Base-by-base conservation (phyloP, 2,797 vertebrate genomes). In the Muscicapa comitata region DNA sequence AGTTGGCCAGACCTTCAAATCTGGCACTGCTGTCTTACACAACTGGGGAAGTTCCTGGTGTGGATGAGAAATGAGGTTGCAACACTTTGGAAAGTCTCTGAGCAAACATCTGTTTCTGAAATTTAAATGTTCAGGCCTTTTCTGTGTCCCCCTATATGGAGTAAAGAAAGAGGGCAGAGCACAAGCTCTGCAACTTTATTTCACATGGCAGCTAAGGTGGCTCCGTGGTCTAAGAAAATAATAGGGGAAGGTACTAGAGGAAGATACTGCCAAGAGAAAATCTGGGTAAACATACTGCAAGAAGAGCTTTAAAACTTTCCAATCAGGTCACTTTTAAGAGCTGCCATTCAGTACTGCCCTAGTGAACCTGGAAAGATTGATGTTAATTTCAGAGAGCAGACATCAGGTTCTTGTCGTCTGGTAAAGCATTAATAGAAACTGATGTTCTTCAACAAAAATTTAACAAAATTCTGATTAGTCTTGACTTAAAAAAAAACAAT, bases 301-400 rank as follows among this genome's bases (percentile, higher is more conserved):
- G 21, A 77, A 66, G 38, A 84, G 21, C 10, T 94, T 81, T 89
- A 61, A 50, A 48, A 40, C 25, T 82, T 84, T 23, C 3, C 5
- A 35, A 45, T 57, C 47, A 33, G 31, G 17, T 7, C 20, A 55
- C 15, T 62, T 86, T 75, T 48, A 90, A 82, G 31, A 79, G 11
- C 71, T 91, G 38, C 54, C 29, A 13, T 51, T 70, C 26, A 59
- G 40, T 84, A 51, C 8, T 62, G 47, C 7, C 51, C 25, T n/a
- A 25, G 15, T 76, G 51, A 86, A 92, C 75, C 23, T 55, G 35
- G 14, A 71, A 93, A 88, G 57, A 79, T 26, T 76, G 24, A 51
- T 45, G 37, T 66, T 50, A 8, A 62, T 86, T 91, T 90, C 59
- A 62, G 62, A 88, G 74, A 78, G 38, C 65, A 91, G n/a, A 47